Conservation (phyloP, 2,113 vertebrate genomes). For the Erpornis zantholeuca region DNA sequence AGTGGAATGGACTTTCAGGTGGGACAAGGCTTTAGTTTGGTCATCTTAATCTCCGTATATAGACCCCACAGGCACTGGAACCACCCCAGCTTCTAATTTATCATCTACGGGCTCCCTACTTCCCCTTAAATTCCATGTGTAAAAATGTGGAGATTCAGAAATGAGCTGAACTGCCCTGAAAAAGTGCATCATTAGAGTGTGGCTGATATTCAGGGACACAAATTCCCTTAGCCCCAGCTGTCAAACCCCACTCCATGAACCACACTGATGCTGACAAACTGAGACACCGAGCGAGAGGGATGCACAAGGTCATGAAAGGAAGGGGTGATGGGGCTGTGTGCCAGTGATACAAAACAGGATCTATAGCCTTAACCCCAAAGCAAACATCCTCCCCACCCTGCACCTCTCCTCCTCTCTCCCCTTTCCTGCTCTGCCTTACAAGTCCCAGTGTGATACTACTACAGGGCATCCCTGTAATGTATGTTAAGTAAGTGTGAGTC, state of each 20-base stretch:
- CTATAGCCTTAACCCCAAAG: neutral
- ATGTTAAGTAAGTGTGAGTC: slow-evolving; percentile 39
- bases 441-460: slow-evolving; percentile 4
- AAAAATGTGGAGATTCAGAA: neutral
- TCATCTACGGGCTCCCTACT: neutral
- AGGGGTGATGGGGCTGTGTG: neutral
- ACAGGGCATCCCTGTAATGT: slow-evolving; percentile 34
- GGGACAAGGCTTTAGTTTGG: neutral
- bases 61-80: neutral
- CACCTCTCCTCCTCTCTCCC: neutral
- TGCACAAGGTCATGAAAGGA: neutral
- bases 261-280: neutral
- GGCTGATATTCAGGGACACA: neutral
- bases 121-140: neutral
- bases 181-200: neutral
- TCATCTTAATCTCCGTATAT: neutral
- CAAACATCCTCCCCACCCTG: neutral
- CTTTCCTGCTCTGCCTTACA: neutral
- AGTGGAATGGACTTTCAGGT: neutral
- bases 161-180: neutral
- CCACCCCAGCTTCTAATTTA: neutral
- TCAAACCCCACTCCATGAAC: neutral
- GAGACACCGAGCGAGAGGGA: neutral
- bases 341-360: neutral
- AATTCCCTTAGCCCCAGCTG: neutral